Evolutionary conservation across 2,888 invertebrate species (phyloP), one percentile per base, ranked within the genome.

Genomic region (Stenodera caucasica): DNA sequence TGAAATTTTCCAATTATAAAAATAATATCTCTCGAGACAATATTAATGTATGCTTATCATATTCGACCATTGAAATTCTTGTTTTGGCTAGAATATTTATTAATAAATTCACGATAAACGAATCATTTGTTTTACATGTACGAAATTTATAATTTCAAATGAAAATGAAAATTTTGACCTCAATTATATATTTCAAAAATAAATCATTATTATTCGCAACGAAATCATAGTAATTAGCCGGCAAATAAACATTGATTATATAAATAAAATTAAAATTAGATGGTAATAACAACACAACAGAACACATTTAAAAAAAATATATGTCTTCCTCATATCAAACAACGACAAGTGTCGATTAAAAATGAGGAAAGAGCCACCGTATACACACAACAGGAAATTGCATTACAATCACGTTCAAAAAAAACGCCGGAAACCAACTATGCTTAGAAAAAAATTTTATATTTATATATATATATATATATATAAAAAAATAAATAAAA

Each of bases 391-490:
- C 71, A 68, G 74, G 75, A 75, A 72, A 75, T 72, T 70, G 67
- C 68, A 73, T 73, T 69, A 70, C 66, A 65, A 69, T 71, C 74
- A 73, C 75, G 75, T 73, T 61, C 65, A 64, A 60, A 60, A 58
- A 26, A 26, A 26, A 64, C 70, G 61, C 45, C 45, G 74, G 75
- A 75, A 63, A 52, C 58, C 26, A 32, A 21, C 58, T 59, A 55
- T 54, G 29, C 40, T 56, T 49, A 53, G 53, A 30, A 30, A 58
- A 53, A 53, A 53, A 33, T 35, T 26, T n/a, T n/a, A n/a, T n/a
- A n/a, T n/a, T n/a, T n/a, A n/a, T n/a, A n/a, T n/a, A n/a, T n/a
- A n/a, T n/a, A 18, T 23, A 37, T 37, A 40, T 55, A 21, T 14
- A 26, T 50, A 18, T 1, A 40, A 40, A 14, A 26, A 3, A n/a